A percentile compares a stretch with the other conserved stretches of the same genome.
Conservation (phyloP, 2,888 invertebrate genomes). For the Drosophila parthenogenetica region DNA sequence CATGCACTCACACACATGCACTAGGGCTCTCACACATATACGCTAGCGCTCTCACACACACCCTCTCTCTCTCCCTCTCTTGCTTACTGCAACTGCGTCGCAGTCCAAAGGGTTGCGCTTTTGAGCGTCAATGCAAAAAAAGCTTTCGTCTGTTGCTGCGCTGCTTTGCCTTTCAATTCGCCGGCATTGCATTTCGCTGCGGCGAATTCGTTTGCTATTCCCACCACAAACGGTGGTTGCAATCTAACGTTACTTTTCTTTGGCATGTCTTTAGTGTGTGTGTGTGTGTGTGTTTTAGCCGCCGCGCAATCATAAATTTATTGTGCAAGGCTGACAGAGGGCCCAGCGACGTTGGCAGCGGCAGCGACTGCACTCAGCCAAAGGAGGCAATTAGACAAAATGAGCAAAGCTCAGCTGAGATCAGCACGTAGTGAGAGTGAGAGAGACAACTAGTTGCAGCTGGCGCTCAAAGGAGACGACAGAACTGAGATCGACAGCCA, state of each 20-base stretch:
- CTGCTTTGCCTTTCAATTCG: constrained; percentile 29
- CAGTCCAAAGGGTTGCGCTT: constrained; percentile 52
- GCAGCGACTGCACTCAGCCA: constrained; percentile 2
- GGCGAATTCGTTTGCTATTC: background rate
- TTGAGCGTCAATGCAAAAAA: constrained; percentile 35
- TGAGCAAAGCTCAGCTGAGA: background rate
- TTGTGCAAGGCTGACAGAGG: constrained; percentile 70
- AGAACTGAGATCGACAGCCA: no score
- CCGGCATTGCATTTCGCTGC: background rate
- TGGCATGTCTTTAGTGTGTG: constrained; percentile 13
- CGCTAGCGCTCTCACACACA: background rate
- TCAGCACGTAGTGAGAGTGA: background rate
- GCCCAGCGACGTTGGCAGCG: constrained; percentile 7
- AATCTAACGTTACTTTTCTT: constrained; percentile 47
- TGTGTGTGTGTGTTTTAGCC: constrained; percentile 20
- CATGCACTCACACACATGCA: constrained; percentile 10
- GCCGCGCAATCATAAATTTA: constrained; percentile 74
- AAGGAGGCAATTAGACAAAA: background rate
- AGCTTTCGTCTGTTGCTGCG: constrained; percentile 55
- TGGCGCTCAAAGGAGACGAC: background rate
- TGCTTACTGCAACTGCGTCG: background rate
- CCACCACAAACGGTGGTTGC: constrained; percentile 39
- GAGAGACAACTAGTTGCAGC: background rate
- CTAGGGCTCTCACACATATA: background rate
- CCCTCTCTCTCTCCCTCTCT: background rate